Evolutionary conservation across 2,113 vertebrate genomes (phyloP), one percentile per base, ranked within the genome.

Genomic region (Poicephalus meyeri): DNA sequence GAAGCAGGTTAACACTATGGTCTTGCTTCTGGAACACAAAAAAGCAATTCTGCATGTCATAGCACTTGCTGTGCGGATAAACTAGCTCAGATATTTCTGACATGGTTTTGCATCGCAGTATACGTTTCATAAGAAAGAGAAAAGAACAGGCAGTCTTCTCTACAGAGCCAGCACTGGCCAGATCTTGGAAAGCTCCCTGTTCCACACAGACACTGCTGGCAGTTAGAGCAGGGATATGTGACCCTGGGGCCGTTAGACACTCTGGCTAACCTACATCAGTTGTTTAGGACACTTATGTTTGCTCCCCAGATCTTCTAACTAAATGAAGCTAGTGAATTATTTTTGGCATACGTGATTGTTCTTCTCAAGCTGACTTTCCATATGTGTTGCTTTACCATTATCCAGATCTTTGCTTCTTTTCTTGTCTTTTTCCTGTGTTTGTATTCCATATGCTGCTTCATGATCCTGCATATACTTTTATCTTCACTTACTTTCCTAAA

Each of bases 251-350:
- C 80, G 2, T 84, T 8, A 96, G 83, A 89, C 77, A 95, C 93
- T 95, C 91, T 96, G 94, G 95, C 96, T 97, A 95, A 97, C 94
- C 95, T 92, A 55, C 65, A 89, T 79, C 86, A 52, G 87, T 93
- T 97, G 94, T 95, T 96, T 94, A 76, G 95, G 83, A 95, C 91
- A 73, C 86, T 86, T 85, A 50, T 80, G 65, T 91, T 95, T 96
- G 69, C 89, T 96, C 77, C 78, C 86, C 80, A 93, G 69, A 93
- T 81, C 73, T 92, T 79, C 77, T 69, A 92, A 89, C 77, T 87
- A 72, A 87, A 79, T 56, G 89, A 49, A 95, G 84, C 91, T 76
- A 65, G 91, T 85, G 84, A 95, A 92, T 96, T 95, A 81, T 93
- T 95, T 93, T 85, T 96, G 93, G 94, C 91, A 65, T 65, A 64